phyloP scores from a whole-genome alignment of 2,113 vertebrate genomes.

The Apodemus sylvaticus region DNA sequence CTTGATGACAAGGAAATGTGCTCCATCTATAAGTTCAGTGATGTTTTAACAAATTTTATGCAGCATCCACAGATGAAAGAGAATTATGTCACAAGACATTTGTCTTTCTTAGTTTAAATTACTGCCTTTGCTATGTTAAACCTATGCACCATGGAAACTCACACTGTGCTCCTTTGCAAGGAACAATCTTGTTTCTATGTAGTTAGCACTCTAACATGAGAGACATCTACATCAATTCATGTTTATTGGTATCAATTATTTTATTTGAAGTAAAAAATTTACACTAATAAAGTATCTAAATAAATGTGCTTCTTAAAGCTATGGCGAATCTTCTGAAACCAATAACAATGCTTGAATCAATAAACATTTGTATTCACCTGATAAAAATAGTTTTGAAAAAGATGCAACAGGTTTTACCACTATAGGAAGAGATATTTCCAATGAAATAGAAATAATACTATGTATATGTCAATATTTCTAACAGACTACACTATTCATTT shows the following conservation, averaged over 20 bases:
- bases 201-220: not conserved
- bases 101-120: not conserved
- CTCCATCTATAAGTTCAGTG: not conserved
- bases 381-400: constrained; percentile 1
- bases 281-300: not conserved
- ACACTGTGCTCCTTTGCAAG: not conserved
- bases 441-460: constrained; percentile 61
- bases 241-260: not conserved
- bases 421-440: constrained; percentile 40
- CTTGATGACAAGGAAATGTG: not conserved
- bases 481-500: constrained; percentile 43
- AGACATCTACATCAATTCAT: not conserved
- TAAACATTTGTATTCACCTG: not conserved
- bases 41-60: not conserved
- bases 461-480: constrained; percentile 57
- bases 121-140: not conserved
- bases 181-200: not conserved
- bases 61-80: not conserved
- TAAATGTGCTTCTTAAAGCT: not conserved
- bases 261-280: not conserved
- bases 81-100: not conserved
- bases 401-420: not conserved
- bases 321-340: not conserved
- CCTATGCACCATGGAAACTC: not conserved
- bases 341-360: constrained; percentile 7